These are phyloP conservation scores for Nephotettix cincticeps DNA, from an alignment of 1,140 invertebrate species.

Conservation along the genomic window DNA sequence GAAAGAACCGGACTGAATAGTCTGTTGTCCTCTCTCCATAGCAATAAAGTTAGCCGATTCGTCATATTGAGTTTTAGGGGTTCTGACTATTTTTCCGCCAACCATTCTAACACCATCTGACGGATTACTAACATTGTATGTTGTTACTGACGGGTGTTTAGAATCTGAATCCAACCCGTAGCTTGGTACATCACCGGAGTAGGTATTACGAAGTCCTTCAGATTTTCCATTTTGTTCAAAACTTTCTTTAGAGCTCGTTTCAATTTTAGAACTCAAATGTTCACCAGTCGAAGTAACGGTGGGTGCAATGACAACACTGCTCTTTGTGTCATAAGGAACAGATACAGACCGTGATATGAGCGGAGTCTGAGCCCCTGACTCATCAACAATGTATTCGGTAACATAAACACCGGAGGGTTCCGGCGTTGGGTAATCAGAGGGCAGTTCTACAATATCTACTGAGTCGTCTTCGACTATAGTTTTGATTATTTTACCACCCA, in stretches of 20 bases:
- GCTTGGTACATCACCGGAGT: not conserved
- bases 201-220: conserved; percentile 11
- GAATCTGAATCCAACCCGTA: not conserved
- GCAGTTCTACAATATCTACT: not conserved
- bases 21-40: conserved; percentile 2
- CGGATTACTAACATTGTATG: not conserved
- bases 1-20: not conserved
- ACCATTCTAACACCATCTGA: conserved; percentile 24
- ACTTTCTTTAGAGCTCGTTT: not conserved
- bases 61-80: not conserved
- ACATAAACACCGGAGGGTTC: not conserved
- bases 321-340: not conserved
- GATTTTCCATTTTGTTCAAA: conserved; percentile 23
- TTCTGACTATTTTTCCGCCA: conserved; percentile 18
- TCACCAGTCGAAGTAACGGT: not conserved
- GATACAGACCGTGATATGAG: not conserved
- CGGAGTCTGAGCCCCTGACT: not conserved
- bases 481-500: not conserved
- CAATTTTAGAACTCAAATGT: not conserved
- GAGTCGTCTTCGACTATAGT: conserved; percentile 8
- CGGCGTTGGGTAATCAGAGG: not conserved
- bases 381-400: not conserved
- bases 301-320: not conserved
- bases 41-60: conserved; percentile 8
- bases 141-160: not conserved